Percentiles rank a stretch among this genome's conserved stretches.
Evolutionary conservation across 2,888 invertebrate genomes (phyloP).

Genomic region (Asteroscopus sphinx): DNA sequence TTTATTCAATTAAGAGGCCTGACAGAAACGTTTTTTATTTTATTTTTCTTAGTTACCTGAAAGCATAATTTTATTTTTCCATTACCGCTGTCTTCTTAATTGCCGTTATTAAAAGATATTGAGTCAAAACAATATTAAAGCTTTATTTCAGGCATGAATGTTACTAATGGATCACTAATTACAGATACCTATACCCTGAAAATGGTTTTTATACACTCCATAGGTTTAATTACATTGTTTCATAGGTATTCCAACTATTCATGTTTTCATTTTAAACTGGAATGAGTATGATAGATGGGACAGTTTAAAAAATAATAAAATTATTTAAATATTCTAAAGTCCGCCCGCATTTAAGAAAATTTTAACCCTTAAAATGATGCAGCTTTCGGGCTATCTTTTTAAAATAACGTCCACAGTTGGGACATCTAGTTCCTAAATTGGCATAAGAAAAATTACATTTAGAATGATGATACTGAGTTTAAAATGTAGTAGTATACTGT

Average conservation of each 20-base stretch:
- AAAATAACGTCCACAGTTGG: constrained; percentile 45
- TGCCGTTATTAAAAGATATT: constrained; percentile 69
- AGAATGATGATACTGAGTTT: constrained; percentile 25
- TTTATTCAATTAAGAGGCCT: constrained; percentile 47
- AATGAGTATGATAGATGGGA: constrained; percentile 26
- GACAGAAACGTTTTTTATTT: constrained; percentile 53
- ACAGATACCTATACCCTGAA: constrained; percentile 25
- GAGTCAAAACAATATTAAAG: constrained; percentile 54
- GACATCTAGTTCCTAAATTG: constrained; percentile 49
- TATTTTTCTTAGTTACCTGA: constrained; percentile 62
- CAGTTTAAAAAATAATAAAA: constrained; percentile 30
- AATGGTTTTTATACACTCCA: constrained; percentile 30
- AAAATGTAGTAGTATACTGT: constrained; percentile 21
- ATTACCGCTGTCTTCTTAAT: constrained; percentile 72
- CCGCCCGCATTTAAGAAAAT: constrained; percentile 47
- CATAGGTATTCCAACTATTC: constrained; percentile 7
- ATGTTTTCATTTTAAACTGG: constrained; percentile 21
- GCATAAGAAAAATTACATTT: constrained; percentile 53
- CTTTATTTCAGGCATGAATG: constrained; percentile 59
- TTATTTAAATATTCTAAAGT: constrained; percentile 38
- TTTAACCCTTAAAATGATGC: constrained; percentile 41
- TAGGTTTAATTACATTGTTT: constrained; percentile 16
- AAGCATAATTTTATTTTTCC: constrained; percentile 72
- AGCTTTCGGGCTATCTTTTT: constrained; percentile 50
- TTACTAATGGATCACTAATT: constrained; percentile 66